Evolutionary conservation across 2,888 invertebrate species (phyloP), one percentile per base, ranked within the genome.

Genomic region (Leptura quadrifasciata): DNA sequence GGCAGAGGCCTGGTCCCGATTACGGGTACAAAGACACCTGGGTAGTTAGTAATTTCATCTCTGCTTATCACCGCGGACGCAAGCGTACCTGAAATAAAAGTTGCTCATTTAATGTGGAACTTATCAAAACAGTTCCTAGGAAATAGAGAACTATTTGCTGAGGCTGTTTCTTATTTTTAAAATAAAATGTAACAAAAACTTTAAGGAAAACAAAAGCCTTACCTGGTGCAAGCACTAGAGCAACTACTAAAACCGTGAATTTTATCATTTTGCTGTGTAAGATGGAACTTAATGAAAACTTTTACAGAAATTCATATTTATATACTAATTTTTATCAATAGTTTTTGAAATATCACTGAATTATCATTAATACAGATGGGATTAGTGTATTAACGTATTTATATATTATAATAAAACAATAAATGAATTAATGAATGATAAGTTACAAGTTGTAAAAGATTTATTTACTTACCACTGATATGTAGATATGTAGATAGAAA

Each of bases 191-290:
- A n/a, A n/a, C n/a, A n/a, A n/a, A n/a, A n/a, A n/a, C n/a, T n/a
- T n/a, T n/a, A n/a, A n/a, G n/a, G n/a, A n/a, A n/a, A n/a, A n/a
- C n/a, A n/a, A n/a, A n/a, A n/a, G n/a, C n/a, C 63, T 68, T 68
- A 68, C 68, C 57, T 18, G 75, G 76, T 20, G 74, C 75, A 18
- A 78, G 70, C 52, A 75, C 74, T 31, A 76, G 20, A 64, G 74
- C 76, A 20, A 78, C 64, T 54, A 79, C 70, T 21, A 79, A 69
- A 61, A 75, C 18, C 20, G 76, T 71, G 47, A 76, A 76, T 74
- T 76, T 79, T 70, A 70, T 76, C 57, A 27, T 74, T 27, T 15
- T 60, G 24, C 27, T 60, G 4, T 4, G 2, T n/a, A n/a, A n/a
- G n/a, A n/a, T n/a, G n/a, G 5, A 47, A 5, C 27, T 4, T 47